Percentiles rank a stretch among this genome's conserved stretches.
Conservation (phyloP, 2,797 vertebrate species). For the Rhynchotus rufescens region DNA sequence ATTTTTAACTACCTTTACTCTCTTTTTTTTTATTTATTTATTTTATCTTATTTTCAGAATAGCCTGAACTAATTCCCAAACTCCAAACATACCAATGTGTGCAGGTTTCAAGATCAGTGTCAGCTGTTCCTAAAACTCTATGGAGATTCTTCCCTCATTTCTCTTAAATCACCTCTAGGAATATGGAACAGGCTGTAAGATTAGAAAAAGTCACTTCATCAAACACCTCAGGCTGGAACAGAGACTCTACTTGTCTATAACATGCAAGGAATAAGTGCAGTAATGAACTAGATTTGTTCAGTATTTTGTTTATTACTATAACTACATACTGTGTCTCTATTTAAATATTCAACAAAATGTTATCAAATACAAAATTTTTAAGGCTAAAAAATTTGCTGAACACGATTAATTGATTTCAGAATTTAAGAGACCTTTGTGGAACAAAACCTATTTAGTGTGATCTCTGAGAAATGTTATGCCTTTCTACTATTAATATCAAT, state of each 20-base stretch:
- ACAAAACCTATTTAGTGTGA: neutral
- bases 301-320: neutral
- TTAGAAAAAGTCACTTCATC: constrained; percentile 42
- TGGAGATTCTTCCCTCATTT: neutral
- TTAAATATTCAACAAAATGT: neutral
- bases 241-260: neutral
- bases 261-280: neutral
- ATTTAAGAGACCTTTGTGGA: neutral
- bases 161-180: neutral
- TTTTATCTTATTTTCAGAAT: neutral
- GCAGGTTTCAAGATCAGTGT: neutral
- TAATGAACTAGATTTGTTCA: constrained; percentile 28
- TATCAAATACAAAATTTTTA: neutral
- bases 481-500: neutral
- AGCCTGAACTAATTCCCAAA: neutral
- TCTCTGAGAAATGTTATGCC: neutral
- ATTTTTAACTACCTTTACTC: too few relatives aligned
- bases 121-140: constrained; percentile 16
- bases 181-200: constrained; percentile 35
- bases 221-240: constrained; percentile 13
- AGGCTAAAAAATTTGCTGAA: neutral
- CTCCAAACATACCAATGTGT: neutral
- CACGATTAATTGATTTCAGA: neutral
- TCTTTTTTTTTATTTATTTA: too few relatives aligned
- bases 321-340: neutral